These are phyloP conservation scores for Bombus waltoni DNA, from an alignment of 1,140 invertebrate species.

Conservation along the genomic window DNA sequence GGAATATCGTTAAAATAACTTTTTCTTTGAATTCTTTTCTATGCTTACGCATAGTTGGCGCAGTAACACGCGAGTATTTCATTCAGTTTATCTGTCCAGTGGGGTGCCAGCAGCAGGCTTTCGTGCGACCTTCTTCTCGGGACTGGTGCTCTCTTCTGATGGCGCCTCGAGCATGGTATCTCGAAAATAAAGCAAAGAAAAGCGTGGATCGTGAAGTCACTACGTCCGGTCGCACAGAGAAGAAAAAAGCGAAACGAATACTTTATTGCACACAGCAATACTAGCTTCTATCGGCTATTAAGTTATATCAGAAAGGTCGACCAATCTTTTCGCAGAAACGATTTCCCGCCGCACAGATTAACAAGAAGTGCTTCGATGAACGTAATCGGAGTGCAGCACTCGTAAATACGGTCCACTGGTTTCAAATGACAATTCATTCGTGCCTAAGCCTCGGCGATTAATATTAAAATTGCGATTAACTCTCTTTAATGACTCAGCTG, in stretches of 20 bases:
- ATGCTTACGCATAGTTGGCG: no score
- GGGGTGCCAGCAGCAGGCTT: background rate
- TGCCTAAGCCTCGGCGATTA: background rate
- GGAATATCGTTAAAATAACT: background rate
- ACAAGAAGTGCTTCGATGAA: background rate
- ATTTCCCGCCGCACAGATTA: conserved; percentile 26
- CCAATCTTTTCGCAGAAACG: conserved; percentile 19
- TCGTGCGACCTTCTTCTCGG: background rate
- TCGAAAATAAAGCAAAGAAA: conserved; percentile 9
- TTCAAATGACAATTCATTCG: conserved; percentile 12
- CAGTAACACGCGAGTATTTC: background rate
- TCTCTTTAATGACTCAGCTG: background rate
- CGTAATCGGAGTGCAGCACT: conserved; percentile 1
- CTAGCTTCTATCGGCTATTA: conserved; percentile 13
- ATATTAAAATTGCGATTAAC: conserved; percentile 9
- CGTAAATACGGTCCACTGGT: background rate
- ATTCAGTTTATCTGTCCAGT: background rate
- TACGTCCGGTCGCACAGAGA: background rate
- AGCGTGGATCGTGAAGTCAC: background rate
- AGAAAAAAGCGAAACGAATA: background rate
- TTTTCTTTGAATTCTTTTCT: background rate
- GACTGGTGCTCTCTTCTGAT: background rate
- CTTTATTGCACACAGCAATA: conserved; percentile 4
- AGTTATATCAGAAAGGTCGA: conserved; percentile 34
- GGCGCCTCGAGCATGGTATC: conserved; percentile 10